Base-by-base conservation (phyloP, 2,888 invertebrate species). In the Spilosoma lubricipeda region DNA sequence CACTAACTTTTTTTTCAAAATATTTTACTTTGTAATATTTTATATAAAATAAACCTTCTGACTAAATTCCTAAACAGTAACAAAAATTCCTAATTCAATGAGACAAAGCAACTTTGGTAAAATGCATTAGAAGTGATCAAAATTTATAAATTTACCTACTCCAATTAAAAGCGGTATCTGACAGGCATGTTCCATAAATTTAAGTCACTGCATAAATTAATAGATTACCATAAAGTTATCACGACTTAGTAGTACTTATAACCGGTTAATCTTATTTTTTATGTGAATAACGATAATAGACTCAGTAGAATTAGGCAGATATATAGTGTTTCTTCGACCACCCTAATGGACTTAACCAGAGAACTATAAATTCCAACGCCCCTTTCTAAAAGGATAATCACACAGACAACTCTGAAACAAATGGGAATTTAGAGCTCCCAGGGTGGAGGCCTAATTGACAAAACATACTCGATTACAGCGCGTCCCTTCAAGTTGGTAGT, bases 351-450 rank as follows among this genome's bases (percentile, higher is more conserved):
- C 89, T 90, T 89, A 91, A 91, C 91, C 89, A 91, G 90, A 91
- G 90, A 93, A 93, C 93, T 91, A 93, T 94, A 94, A 94, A 93
- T 94, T 92, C 86, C 82, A 80, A 86, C 87, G 88, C 89, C 93
- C 92, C 92, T 89, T 91, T 90, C 91, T 93, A 92, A 93, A 91
- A 91, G 92, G 93, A 93, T 93, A 93, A 94, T 94, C 93, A 91
- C 90, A 90, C 89, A 90, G 91, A 90, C 92, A 90, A 90, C 89
- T 90, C 89, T 85, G 87, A 82, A 87, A 89, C 88, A 91, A 93
- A 94, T 93, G 92, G 91, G 91, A 91, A 93, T 93, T 91, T 92
- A 94, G 90, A 89, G 90, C 79, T 89, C 92, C 92, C 90, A 81
- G 85, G 84, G 91, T 84, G 90, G 81, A 87, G 87, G 82, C 90